Percentiles rank a stretch among this genome's conserved stretches.
phyloP scores from a whole-genome alignment of 2,113 vertebrate genomes.

The Nyctibius bracteatus region DNA sequence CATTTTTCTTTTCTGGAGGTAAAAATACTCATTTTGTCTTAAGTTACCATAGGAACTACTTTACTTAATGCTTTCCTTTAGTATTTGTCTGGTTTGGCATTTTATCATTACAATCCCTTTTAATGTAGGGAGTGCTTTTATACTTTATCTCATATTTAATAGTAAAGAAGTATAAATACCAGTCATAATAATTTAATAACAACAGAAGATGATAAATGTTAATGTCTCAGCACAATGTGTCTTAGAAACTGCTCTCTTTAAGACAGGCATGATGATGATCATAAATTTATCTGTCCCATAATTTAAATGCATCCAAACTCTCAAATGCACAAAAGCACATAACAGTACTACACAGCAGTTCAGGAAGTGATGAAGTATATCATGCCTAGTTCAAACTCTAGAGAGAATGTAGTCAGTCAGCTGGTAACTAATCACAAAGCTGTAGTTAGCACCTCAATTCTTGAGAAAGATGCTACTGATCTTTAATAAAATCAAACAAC shows the following conservation, averaged over 20 bases:
- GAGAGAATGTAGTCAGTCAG: background rate
- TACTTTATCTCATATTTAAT: background rate
- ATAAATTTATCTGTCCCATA: background rate
- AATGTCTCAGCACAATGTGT: background rate
- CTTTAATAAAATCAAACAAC: background rate
- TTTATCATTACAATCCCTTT: background rate
- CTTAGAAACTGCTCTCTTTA: background rate
- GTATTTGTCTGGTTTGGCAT: background rate
- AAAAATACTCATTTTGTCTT: background rate
- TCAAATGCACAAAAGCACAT: background rate
- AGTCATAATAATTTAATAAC: slow-evolving; percentile 1
- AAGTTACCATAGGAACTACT: background rate
- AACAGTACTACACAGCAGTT: background rate
- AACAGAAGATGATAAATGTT: background rate
- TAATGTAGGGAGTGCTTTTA: background rate
- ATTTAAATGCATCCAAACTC: slow-evolving; percentile 4
- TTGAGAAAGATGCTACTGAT: background rate
- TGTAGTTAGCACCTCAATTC: background rate
- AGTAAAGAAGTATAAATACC: background rate
- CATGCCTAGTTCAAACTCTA: background rate
- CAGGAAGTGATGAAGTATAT: background rate
- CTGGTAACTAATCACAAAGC: background rate
- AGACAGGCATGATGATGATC: background rate
- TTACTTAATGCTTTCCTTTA: background rate
- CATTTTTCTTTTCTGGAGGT: background rate